Percentiles rank a stretch among this genome's conserved stretches.
These are phyloP conservation scores for Alviniconcha marisindica DNA, from an alignment of 1,140 invertebrate species.

Conservation along the genomic window DNA sequence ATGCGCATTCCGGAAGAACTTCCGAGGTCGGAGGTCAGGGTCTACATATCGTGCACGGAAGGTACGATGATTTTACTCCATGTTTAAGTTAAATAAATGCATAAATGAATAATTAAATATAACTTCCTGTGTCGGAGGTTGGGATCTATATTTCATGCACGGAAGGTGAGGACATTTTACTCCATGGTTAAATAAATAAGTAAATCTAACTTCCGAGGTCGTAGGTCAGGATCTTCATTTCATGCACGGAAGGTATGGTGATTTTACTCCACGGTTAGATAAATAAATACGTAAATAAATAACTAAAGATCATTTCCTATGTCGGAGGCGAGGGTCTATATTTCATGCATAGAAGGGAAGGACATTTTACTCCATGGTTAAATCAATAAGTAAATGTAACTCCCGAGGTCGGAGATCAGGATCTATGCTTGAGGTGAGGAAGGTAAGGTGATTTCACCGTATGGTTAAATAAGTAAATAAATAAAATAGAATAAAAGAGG, in stretches of 20 bases:
- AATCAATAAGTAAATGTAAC: no score
- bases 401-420: slow-evolving; percentile 47
- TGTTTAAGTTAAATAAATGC: no score
- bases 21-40: slow-evolving; percentile 45
- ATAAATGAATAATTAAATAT: no score
- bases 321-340: slow-evolving; percentile 49
- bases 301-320: slow-evolving; percentile 34
- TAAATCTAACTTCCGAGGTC: slow-evolving; percentile 43
- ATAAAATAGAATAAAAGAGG: no score
- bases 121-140: slow-evolving; percentile 44
- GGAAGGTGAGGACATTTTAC: no score
- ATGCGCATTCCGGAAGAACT: slow-evolving; percentile 38
- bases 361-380: no score
- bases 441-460: no score
- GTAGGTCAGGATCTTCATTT: slow-evolving; percentile 48
- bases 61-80: no score
- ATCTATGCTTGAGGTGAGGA: slow-evolving; percentile 47
- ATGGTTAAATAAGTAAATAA: no score
- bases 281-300: no score
- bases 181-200: no score
- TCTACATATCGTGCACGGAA: slow-evolving; percentile 51
- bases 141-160: slow-evolving; percentile 50
- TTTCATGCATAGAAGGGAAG: slow-evolving; percentile 50
- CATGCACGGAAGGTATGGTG: slow-evolving; percentile 52
- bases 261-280: no score